These are phyloP conservation scores for Okamejei kenojei DNA, from an alignment of 2,797 vertebrate genomes.

Conservation along the genomic window DNA sequence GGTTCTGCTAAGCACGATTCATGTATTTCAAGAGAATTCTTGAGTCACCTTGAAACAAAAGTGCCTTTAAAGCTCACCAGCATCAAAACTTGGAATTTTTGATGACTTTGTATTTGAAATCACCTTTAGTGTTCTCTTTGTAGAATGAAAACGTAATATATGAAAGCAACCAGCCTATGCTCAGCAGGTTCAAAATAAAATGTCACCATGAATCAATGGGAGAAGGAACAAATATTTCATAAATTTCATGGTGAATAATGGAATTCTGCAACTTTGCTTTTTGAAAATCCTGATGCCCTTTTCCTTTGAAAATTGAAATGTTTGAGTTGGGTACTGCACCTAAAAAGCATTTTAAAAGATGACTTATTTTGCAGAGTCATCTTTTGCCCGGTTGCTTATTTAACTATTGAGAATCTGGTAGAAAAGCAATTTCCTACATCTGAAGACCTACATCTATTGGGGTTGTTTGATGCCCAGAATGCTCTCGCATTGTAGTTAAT, in stretches of 20 bases:
- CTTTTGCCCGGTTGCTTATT: not conserved
- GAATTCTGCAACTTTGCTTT: conserved; percentile 8
- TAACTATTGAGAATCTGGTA: not conserved
- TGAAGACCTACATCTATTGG: not conserved
- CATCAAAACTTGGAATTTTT: not conserved
- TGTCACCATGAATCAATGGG: no score
- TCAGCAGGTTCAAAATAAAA: conserved; percentile 2
- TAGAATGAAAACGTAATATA: not conserved
- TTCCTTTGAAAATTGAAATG: not conserved
- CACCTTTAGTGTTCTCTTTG: not conserved
- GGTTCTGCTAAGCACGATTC: not conserved
- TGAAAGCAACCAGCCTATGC: not conserved
- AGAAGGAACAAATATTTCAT: not conserved
- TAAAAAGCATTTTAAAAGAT: not conserved
- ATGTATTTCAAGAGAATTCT: conserved; percentile 20
- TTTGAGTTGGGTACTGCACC: not conserved
- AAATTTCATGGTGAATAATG: not conserved
- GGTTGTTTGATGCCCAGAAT: not conserved
- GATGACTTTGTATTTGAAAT: conserved; percentile 26
- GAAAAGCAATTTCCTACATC: not conserved
- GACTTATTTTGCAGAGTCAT: not conserved
- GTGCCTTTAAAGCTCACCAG: not conserved
- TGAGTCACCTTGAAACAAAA: conserved; percentile 3
- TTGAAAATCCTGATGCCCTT: not conserved
- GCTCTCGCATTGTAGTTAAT: not conserved